These are phyloP conservation scores for Alethe castanea DNA, from an alignment of 2,113 vertebrate species.

Conservation along the genomic window DNA sequence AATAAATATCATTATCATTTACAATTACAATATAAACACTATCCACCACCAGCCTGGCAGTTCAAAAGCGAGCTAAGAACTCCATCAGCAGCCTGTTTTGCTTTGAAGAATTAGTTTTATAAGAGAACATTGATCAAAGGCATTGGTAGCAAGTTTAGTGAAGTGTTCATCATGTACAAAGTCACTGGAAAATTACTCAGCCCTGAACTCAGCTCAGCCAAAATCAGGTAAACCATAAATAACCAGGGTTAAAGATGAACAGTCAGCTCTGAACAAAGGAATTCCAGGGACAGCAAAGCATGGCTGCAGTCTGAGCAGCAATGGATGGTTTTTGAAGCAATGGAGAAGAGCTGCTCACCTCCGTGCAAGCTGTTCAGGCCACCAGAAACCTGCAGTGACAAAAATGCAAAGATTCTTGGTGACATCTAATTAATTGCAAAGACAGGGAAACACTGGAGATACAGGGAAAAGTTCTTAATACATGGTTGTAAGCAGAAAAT, in stretches of 20 bases:
- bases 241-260: slow-evolving; percentile 38
- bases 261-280: slow-evolving; percentile 52
- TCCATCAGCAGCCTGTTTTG: neutral
- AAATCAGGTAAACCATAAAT: slow-evolving; percentile 55
- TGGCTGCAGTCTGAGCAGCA: neutral
- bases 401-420: neutral
- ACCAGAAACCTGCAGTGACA: neutral
- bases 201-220: slow-evolving; percentile 15
- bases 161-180: slow-evolving; percentile 56
- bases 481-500: neutral
- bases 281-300: slow-evolving; percentile 22
- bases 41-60: neutral
- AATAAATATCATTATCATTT: neutral
- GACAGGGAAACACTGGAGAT: neutral
- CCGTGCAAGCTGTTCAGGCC: neutral
- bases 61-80: neutral
- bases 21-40: neutral
- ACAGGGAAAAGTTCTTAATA: rapidly evolving
- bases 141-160: slow-evolving; percentile 29
- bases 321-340: neutral
- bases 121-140: slow-evolving; percentile 61
- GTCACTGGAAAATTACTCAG: slow-evolving; percentile 15
- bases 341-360: neutral
- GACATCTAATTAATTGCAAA: neutral
- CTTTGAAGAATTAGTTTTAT: slow-evolving; percentile 34